Evolutionary conservation across 2,888 invertebrate species (phyloP).

Genomic region (Pristionchus maxplancki): DNA sequence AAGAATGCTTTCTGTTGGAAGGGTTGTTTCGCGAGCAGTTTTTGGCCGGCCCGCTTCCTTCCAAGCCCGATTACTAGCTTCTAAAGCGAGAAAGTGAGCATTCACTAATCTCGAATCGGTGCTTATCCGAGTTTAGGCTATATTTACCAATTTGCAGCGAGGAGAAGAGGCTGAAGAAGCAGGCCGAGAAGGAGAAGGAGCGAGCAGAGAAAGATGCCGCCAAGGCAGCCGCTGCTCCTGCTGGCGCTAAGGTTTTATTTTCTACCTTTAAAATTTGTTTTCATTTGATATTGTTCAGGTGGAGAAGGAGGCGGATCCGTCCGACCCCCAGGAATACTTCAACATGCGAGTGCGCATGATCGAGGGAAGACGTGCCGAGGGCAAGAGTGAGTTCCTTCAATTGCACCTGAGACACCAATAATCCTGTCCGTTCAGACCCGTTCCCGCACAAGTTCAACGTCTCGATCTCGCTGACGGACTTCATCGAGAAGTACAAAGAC

Average conservation of each 20-base stretch:
- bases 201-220: conserved; percentile 85
- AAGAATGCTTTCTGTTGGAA: conserved; percentile 41
- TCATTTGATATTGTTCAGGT: too few relatives aligned
- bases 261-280: neutral
- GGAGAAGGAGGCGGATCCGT: conserved; percentile 72
- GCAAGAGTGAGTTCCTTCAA: conserved; percentile 30
- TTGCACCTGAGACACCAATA: neutral
- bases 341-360: conserved; percentile 89
- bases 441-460: conserved; percentile 97
- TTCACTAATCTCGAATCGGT: conserved; percentile 4
- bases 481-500: conserved; percentile 87
- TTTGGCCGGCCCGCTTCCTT: conserved; percentile 29
- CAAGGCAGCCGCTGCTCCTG: conserved; percentile 55
- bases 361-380: conserved; percentile 85
- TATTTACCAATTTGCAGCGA: conserved; percentile 84
- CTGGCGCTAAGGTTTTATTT: conserved; percentile 43
- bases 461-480: conserved; percentile 89
- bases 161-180: conserved; percentile 91
- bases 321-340: conserved; percentile 85
- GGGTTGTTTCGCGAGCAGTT: conserved; percentile 14
- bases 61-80: conserved; percentile 46
- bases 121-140: neutral
- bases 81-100: conserved; percentile 48
- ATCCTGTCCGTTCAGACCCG: conserved; percentile 82
- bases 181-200: conserved; percentile 93